Conservation (phyloP, 2,888 invertebrate genomes). For the Napeogenes inachia region DNA sequence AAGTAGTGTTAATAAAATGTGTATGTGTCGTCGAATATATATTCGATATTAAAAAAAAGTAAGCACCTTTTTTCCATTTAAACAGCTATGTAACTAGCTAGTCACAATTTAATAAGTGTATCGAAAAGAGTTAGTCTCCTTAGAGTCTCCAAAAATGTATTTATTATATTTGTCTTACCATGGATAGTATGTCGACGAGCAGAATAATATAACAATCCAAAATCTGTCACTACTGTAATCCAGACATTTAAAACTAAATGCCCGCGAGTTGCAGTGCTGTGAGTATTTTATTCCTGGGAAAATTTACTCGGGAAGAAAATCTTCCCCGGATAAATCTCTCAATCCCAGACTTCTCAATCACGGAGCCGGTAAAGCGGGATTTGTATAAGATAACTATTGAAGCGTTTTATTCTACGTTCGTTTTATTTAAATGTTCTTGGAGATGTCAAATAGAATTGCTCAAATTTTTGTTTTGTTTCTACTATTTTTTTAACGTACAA, state of each 20-base stretch:
- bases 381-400: conserved; percentile 32
- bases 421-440: conserved; percentile 13
- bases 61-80: too few species aligned
- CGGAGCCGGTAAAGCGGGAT: conserved; percentile 37
- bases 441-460: background rate
- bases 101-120: too few species aligned
- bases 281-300: conserved; percentile 35
- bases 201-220: conserved; percentile 41
- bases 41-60: too few species aligned
- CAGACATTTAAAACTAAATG: conserved; percentile 31
- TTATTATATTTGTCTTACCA: background rate
- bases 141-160: too few species aligned
- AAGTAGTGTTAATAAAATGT: too few species aligned
- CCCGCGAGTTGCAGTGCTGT: conserved; percentile 38
- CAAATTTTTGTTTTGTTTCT: background rate
- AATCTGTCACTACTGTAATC: conserved; percentile 46
- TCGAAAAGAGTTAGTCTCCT: too few species aligned
- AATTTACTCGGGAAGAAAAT: conserved; percentile 5
- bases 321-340: conserved; percentile 37
- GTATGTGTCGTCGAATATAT: too few species aligned
- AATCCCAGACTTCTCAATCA: conserved; percentile 49
- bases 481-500: background rate
- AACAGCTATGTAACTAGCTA: too few species aligned
- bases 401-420: conserved; percentile 22
- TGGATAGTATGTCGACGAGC: background rate